Evolutionary conservation across 2,888 invertebrate species (phyloP).

Genomic region (Selenia dentaria): DNA sequence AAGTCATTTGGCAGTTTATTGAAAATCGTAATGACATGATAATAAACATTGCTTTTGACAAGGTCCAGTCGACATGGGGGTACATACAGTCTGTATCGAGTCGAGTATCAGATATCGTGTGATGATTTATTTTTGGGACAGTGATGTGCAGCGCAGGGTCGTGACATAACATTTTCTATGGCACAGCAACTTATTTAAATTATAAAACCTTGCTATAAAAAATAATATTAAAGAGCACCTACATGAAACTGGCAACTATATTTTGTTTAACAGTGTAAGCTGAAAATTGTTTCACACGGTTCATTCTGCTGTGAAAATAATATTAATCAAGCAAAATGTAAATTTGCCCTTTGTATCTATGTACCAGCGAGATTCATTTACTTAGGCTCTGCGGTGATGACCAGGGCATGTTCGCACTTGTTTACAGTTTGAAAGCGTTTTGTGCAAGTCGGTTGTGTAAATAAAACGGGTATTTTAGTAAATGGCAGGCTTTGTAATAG

Average conservation of each 20-base stretch:
- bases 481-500: slow-evolving; percentile 9
- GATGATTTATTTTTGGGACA: too few species aligned
- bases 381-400: slow-evolving; percentile 25
- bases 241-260: slow-evolving; percentile 9
- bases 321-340: slow-evolving; percentile 24
- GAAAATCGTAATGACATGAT: too few species aligned
- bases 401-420: slow-evolving; percentile 15
- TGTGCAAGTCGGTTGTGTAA: slow-evolving; percentile 4
- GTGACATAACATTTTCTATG: too few species aligned
- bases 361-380: slow-evolving; percentile 20
- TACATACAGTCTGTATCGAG: too few species aligned
- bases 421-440: slow-evolving; percentile 19
- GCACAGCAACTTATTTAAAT: too few species aligned
- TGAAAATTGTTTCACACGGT: slow-evolving; percentile 5
- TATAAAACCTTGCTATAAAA: too few species aligned
- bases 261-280: slow-evolving; percentile 4
- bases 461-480: slow-evolving; percentile 5
- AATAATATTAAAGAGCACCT: too few species aligned
- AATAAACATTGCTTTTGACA: too few species aligned
- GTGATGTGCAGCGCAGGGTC: too few species aligned
- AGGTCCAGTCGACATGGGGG: too few species aligned
- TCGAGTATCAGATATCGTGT: too few species aligned
- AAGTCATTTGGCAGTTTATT: too few species aligned
- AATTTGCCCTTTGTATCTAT: slow-evolving; percentile 16
- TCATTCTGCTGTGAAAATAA: slow-evolving; percentile 12